A percentile compares a stretch with the other conserved stretches of the same genome.
Evolutionary conservation across 2,888 invertebrate species (phyloP).

Genomic region (Buathra laborator): DNA sequence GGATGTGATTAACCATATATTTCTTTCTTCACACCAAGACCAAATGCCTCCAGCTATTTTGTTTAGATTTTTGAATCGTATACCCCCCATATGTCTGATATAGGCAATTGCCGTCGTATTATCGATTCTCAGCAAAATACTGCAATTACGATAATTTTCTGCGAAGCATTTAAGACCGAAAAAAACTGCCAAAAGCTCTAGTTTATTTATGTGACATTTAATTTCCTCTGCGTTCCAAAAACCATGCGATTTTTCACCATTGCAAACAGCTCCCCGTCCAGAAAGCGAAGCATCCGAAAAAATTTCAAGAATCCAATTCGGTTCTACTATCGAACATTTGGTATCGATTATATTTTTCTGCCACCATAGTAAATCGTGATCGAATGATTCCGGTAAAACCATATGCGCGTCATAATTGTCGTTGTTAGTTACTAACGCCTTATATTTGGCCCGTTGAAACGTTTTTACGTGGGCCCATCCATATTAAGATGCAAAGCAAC

Average conservation of each 20-base stretch:
- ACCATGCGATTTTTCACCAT: slow-evolving; percentile 40
- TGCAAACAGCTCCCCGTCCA: slow-evolving; percentile 57
- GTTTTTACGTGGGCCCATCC: slow-evolving; percentile 52
- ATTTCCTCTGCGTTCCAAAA: slow-evolving; percentile 41
- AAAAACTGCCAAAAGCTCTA: slow-evolving; percentile 49
- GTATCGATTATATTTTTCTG: slow-evolving; percentile 38
- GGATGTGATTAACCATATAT: slow-evolving; percentile 62
- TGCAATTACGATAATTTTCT: slow-evolving; percentile 27
- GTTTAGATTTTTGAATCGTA: slow-evolving; percentile 28
- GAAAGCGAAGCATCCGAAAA: slow-evolving; percentile 64
- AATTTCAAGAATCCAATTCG: slow-evolving; percentile 45
- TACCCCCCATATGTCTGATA: slow-evolving; percentile 66
- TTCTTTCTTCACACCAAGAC: slow-evolving; percentile 63
- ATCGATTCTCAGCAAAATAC: slow-evolving; percentile 57
- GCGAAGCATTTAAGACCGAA: slow-evolving; percentile 60
- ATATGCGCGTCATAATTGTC: slow-evolving; percentile 50
- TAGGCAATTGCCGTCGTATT: slow-evolving; percentile 66
- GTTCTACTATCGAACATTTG: slow-evolving; percentile 11
- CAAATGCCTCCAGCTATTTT: slow-evolving; percentile 54
- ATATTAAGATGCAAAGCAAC: slow-evolving; percentile 63
- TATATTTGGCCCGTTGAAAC: slow-evolving; percentile 51
- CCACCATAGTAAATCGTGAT: slow-evolving; percentile 50
- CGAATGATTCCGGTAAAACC: slow-evolving; percentile 22
- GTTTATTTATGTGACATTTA: slow-evolving; percentile 43
- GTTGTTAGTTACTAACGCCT: slow-evolving; percentile 40